These are phyloP conservation scores for Pantherophis vulpinus DNA, from an alignment of 2,797 vertebrate species.

Conservation along the genomic window DNA sequence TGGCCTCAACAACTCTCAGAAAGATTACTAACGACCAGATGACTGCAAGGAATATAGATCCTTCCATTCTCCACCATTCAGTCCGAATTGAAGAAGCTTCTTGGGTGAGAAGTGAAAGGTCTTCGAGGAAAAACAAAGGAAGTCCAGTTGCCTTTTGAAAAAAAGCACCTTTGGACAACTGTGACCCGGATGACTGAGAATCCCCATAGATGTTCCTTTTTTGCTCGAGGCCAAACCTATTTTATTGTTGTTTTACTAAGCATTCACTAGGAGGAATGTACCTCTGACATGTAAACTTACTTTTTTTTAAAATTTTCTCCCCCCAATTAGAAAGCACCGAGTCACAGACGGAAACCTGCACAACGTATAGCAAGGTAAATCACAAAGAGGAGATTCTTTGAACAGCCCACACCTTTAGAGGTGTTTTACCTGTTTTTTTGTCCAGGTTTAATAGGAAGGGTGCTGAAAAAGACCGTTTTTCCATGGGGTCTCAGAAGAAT, in stretches of 20 bases:
- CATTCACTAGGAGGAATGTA: not conserved
- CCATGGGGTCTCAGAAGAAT: not conserved
- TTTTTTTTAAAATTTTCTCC: conserved; percentile 25
- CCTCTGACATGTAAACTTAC: not conserved
- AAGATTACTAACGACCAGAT: too few relatives aligned
- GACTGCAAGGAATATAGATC: too few relatives aligned
- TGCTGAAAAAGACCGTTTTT: not conserved
- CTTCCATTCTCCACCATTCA: too few relatives aligned
- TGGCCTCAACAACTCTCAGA: too few relatives aligned
- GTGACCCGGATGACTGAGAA: not conserved
- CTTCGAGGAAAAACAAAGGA: too few relatives aligned
- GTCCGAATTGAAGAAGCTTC: too few relatives aligned
- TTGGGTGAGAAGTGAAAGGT: too few relatives aligned
- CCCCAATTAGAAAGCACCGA: conserved; percentile 77
- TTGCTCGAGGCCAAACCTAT: too few relatives aligned
- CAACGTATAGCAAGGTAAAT: conserved; percentile 94
- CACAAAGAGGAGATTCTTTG: not conserved
- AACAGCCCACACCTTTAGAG: not conserved
- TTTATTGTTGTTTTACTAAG: not conserved
- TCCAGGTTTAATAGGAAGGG: not conserved
- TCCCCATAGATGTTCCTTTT: not conserved
- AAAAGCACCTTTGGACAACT: too few relatives aligned
- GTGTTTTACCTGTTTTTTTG: not conserved
- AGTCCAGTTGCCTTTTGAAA: too few relatives aligned
- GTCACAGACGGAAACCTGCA: conserved; percentile 86